phyloP scores from a whole-genome alignment of 2,113 vertebrate species.

The Phasianus colchicus region DNA sequence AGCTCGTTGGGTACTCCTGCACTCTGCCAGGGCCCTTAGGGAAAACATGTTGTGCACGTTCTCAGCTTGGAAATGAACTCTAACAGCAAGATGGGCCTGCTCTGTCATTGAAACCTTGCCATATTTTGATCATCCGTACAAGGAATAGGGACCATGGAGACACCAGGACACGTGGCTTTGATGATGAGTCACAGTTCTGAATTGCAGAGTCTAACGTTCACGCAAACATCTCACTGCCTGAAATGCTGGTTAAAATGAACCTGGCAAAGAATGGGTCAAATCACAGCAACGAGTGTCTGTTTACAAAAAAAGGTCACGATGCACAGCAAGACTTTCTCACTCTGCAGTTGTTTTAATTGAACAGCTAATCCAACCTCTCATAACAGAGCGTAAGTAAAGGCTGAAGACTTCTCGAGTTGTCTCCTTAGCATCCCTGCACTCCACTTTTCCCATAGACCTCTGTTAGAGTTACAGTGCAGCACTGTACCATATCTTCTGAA shows the following conservation, averaged over 20 bases:
- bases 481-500: neutral
- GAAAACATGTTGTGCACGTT: rapidly evolving
- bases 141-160: neutral
- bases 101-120: neutral
- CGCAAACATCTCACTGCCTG: neutral
- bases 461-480: neutral
- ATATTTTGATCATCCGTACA: neutral
- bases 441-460: neutral
- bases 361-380: constrained; percentile 1
- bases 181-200: neutral
- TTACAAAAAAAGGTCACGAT: constrained; percentile 27
- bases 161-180: neutral
- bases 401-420: neutral
- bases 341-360: constrained; percentile 31
- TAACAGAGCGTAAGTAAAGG: neutral
- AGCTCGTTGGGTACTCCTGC: neutral
- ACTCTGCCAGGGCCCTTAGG: rapidly evolving
- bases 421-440: neutral
- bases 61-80: neutral
- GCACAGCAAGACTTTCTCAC: neutral
- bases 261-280: neutral
- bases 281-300: neutral
- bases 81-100: neutral
- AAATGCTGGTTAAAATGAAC: neutral
- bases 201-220: neutral